Evolutionary conservation across 2,888 invertebrate species (phyloP).

Genomic region (Bruchidius siliquastri): DNA sequence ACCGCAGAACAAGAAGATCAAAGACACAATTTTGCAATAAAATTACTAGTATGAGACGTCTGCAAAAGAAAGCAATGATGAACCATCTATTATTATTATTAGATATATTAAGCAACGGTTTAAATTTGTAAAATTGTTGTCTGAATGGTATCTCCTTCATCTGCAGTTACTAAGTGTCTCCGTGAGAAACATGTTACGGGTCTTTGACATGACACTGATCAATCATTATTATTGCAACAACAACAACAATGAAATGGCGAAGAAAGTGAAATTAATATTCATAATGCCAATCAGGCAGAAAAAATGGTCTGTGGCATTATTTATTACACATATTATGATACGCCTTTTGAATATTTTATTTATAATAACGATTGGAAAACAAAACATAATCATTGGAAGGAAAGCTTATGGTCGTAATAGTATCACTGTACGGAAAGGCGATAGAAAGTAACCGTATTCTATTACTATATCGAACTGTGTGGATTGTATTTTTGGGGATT

Average conservation of each 20-base stretch:
- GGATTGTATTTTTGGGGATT: too few species aligned
- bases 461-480: background rate
- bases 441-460: background rate
- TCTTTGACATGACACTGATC: background rate
- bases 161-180: too few species aligned
- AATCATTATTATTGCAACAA: background rate
- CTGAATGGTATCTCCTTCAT: too few species aligned
- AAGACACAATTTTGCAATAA: too few species aligned
- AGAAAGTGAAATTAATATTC: background rate
- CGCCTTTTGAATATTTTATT: background rate
- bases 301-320: background rate
- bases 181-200: background rate
- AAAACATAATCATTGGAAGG: background rate
- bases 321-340: background rate
- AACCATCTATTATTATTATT: too few species aligned
- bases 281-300: background rate
- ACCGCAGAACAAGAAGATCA: too few species aligned
- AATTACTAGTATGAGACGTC: too few species aligned
- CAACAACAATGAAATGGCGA: background rate
- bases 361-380: background rate
- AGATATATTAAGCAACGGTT: too few species aligned
- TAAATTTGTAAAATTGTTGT: too few species aligned
- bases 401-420: background rate
- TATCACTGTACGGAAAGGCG: background rate
- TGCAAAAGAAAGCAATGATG: too few species aligned